Evolutionary conservation across 2,797 vertebrate genomes (phyloP).

Genomic region (Crypturellus tataupa): DNA sequence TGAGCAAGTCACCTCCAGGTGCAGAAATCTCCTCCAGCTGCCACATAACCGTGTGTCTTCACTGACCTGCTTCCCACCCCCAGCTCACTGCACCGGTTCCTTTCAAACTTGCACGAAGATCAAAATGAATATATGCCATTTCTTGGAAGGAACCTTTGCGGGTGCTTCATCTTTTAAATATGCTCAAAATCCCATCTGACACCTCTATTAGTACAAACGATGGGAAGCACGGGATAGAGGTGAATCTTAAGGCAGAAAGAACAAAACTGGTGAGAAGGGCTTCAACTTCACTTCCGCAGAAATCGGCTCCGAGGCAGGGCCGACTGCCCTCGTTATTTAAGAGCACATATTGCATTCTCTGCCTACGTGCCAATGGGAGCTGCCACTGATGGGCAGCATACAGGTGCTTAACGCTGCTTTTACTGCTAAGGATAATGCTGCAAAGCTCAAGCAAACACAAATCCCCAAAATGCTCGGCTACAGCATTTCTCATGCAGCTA

Average conservation of each 20-base stretch:
- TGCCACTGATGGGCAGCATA: not conserved
- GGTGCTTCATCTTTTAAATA: slow-evolving; percentile 58
- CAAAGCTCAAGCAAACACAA: not conserved
- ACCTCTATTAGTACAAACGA: slow-evolving; percentile 42
- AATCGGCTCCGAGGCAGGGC: not conserved
- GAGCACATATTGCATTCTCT: not conserved
- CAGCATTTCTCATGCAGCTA: not conserved
- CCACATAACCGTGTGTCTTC: not conserved
- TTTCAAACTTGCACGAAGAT: slow-evolving; percentile 54
- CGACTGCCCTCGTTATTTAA: not conserved
- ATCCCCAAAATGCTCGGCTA: not conserved
- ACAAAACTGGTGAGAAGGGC: not conserved
- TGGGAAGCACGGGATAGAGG: slow-evolving; percentile 32
- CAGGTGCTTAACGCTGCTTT: not conserved
- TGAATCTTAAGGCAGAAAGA: slow-evolving; percentile 27
- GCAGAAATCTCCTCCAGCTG: slow-evolving; percentile 17
- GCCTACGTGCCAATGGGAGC: not conserved
- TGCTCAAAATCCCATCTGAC: slow-evolving; percentile 52
- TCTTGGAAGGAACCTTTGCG: slow-evolving; percentile 60
- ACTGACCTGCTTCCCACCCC: not conserved
- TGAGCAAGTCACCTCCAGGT: slow-evolving; percentile 19
- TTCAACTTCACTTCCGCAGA: slow-evolving; percentile 17
- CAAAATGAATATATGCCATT: slow-evolving; percentile 63
- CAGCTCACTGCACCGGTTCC: not conserved
- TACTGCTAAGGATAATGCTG: not conserved